A percentile compares a stretch with the other conserved stretches of the same genome.
Evolutionary conservation across 2,797 vertebrate species (phyloP).

Genomic region (Philypnodon macrostomus): DNA sequence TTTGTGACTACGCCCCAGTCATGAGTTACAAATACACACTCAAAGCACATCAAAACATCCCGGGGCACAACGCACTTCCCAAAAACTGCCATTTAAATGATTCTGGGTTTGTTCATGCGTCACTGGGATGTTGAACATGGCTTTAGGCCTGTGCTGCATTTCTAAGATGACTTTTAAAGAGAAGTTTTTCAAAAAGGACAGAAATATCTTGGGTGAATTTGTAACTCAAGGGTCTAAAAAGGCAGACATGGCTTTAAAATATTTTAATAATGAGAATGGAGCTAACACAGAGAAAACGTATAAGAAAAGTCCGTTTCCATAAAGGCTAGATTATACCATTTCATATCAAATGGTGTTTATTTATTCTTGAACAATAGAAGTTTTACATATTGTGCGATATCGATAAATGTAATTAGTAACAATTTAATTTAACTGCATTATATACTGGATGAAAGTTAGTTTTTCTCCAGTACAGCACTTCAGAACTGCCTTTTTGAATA

Average conservation of each 20-base stretch:
- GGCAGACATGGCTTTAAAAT: not conserved
- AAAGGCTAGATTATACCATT: not conserved
- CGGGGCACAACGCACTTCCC: conserved; percentile 28
- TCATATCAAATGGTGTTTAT: too few species aligned
- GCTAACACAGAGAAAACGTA: too few species aligned
- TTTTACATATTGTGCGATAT: too few species aligned
- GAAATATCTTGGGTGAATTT: not conserved
- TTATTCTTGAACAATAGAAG: too few species aligned
- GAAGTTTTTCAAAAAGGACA: conserved; percentile 1
- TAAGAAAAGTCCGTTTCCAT: too few species aligned
- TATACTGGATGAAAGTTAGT: too few species aligned
- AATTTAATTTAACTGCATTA: too few species aligned
- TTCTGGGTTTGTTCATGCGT: conserved; percentile 37
- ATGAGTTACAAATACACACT: conserved; percentile 18
- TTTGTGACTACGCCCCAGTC: not conserved
- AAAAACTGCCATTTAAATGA: conserved; percentile 35
- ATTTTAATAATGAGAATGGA: too few species aligned
- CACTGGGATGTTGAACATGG: conserved; percentile 20
- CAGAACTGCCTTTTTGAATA: too few species aligned
- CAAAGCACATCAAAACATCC: conserved; percentile 42
- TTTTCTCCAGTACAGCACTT: too few species aligned
- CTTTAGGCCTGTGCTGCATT: conserved; percentile 19
- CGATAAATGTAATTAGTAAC: too few species aligned
- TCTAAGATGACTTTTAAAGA: not conserved
- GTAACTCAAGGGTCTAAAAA: not conserved